Evolutionary conservation across 2,888 invertebrate species (phyloP).

Genomic region (Napeogenes inachia): DNA sequence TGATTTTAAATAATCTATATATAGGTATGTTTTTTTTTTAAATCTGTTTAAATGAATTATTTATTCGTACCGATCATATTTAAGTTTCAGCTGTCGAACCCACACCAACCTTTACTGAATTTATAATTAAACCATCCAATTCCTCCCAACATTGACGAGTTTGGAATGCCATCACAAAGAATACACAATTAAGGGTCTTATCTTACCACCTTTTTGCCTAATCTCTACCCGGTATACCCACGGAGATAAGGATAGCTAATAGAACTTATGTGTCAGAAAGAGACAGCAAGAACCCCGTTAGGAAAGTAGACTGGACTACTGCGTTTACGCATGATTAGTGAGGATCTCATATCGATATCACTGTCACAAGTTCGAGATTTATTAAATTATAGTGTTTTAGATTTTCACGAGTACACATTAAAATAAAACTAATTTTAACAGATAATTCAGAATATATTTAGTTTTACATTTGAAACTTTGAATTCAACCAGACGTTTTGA

Average conservation of each 20-base stretch:
- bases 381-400: no score
- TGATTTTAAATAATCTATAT: no score
- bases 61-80: no score
- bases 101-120: neutral
- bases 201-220: slow-evolving; percentile 49
- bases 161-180: slow-evolving; percentile 42
- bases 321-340: slow-evolving; percentile 65
- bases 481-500: no score
- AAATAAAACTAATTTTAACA: no score
- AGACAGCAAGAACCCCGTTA: slow-evolving; percentile 58
- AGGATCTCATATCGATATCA: slow-evolving; percentile 34
- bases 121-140: slow-evolving; percentile 4
- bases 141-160: slow-evolving; percentile 14
- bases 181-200: slow-evolving; percentile 51
- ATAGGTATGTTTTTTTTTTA: no score
- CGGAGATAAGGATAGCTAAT: slow-evolving; percentile 48
- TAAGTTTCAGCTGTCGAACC: no score
- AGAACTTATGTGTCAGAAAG: slow-evolving; percentile 36
- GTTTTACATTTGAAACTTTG: no score
- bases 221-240: slow-evolving; percentile 51
- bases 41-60: no score
- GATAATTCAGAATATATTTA: no score
- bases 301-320: slow-evolving; percentile 67
- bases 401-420: no score
- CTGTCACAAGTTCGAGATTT: neutral